Evolutionary conservation across 2,797 vertebrate species (phyloP), one percentile per base, ranked within the genome.

Genomic region (Chloroceryle amazona): DNA sequence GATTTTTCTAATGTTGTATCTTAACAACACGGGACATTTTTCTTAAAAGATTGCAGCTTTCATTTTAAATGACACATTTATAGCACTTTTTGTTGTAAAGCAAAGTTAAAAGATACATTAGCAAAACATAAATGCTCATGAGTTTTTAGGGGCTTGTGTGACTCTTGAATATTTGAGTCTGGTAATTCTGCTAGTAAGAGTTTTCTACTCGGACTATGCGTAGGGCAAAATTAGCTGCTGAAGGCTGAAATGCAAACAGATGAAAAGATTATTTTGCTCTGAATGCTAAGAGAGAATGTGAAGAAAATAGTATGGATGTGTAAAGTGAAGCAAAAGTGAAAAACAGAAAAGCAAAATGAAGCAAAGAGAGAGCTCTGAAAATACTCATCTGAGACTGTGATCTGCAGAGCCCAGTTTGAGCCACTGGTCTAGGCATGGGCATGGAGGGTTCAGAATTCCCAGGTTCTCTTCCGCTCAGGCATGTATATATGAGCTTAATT

Each of bases 311-410:
- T 76, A 26, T 93, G 71, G 19, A 62, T 91, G 14, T 78, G 66
- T 83, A 81, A 80, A 57, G 76, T 79, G 55, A 93, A 91, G 47
- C 37, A 83, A 47, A 96, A 89, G 26, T 62, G 66, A 71, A 66
- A 92, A 88, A 20, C 71, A 79, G 29, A 49, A 85, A 88, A 74
- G 74, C 86, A 81, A 88, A 87, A 90, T 47, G 81, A 71, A 76
- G 29, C 31, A 44, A 71, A 74, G 47, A 37, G 28, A 86, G 79
- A 49, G 8, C 35, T 80, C 65, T 90, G 76, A 85, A 92, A 93
- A 55, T 41, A 75, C 33, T 92, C 14, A 6, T 41, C 66, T 71
- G 63, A 93, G 42, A 35, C 18, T 67, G 16, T 86, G 49, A 31
- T 83, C 66, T 85, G 4, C 51, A 86, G 65, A 78, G 33, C 22